A percentile compares a stretch with the other conserved stretches of the same genome.
Conservation (phyloP, 2,888 invertebrate species). For the Podabrus alpinus region DNA sequence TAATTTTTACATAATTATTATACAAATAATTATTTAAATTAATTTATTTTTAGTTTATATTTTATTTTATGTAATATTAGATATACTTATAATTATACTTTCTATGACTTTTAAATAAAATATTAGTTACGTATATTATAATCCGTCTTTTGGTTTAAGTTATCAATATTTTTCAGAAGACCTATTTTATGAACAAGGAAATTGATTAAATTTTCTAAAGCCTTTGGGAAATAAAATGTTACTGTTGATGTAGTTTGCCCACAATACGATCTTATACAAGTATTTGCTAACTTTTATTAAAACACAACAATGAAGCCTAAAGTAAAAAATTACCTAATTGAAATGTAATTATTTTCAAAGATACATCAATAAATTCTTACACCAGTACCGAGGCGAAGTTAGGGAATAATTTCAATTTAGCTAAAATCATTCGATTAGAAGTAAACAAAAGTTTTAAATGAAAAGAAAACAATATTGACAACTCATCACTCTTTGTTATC, state of each 20-base stretch:
- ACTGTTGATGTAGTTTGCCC: background rate
- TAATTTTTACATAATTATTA: conserved; percentile 50
- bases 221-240: background rate
- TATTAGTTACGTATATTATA: background rate
- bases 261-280: background rate
- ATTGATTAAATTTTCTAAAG: background rate
- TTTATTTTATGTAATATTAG: background rate
- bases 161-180: background rate
- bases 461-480: conserved; percentile 18
- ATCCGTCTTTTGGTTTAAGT: background rate
- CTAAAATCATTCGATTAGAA: background rate
- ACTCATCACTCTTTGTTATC: conserved; percentile 1
- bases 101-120: background rate
- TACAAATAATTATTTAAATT: background rate
- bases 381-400: background rate
- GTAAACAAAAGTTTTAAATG: conserved; percentile 14
- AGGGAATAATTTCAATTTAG: background rate
- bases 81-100: background rate
- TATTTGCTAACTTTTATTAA: background rate
- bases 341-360: background rate
- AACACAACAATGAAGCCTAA: background rate
- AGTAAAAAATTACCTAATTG: background rate
- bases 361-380: background rate
- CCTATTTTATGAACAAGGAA: background rate
- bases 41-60: background rate